A percentile compares a stretch with the other conserved stretches of the same genome.
These are phyloP conservation scores for Drosophila prostipennis DNA, from an alignment of 2,888 invertebrate species.

Conservation along the genomic window DNA sequence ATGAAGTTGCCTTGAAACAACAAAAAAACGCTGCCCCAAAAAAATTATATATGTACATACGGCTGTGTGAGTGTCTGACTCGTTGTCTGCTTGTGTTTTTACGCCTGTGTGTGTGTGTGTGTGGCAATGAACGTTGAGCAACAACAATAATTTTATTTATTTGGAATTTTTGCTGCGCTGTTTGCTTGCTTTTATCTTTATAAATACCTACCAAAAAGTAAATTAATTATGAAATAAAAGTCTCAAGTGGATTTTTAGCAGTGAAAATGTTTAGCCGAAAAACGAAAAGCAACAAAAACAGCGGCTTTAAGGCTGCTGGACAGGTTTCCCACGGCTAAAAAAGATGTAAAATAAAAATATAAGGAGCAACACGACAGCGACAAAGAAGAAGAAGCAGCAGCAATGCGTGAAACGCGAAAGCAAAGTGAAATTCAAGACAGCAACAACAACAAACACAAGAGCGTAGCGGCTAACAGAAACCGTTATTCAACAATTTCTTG, in stretches of 20 bases:
- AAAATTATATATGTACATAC: slow-evolving; percentile 5
- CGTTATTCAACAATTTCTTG: slow-evolving; percentile 75
- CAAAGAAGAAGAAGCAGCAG: slow-evolving; percentile 41
- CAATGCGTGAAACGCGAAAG: slow-evolving; percentile 61
- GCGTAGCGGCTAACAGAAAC: slow-evolving; percentile 66
- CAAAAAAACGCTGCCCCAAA: slow-evolving; percentile 39
- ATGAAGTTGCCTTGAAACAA: slow-evolving; percentile 68
- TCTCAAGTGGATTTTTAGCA: slow-evolving; percentile 14
- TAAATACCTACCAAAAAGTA: slow-evolving; percentile 14
- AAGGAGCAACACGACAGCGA: slow-evolving; percentile 35
- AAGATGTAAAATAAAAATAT: slow-evolving; percentile 4
- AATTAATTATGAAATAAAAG: slow-evolving; percentile 35
- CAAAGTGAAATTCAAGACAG: slow-evolving; percentile 76
- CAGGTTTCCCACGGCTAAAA: slow-evolving; percentile 65
- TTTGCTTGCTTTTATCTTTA: slow-evolving; percentile 40
- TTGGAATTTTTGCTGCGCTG: slow-evolving; percentile 41
- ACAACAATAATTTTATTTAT: slow-evolving; percentile 52
- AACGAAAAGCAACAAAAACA: slow-evolving; percentile 40
- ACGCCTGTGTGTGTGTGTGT: slow-evolving; percentile 26
- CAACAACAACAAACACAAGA: slow-evolving; percentile 49
- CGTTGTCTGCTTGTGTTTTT: slow-evolving; percentile 30
- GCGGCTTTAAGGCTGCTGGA: slow-evolving; percentile 56
- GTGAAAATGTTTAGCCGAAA: slow-evolving; percentile 39
- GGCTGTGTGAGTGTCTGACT: slow-evolving; percentile 29
- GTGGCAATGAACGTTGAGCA: slow-evolving; percentile 53